These are phyloP conservation scores for Rhea americana DNA, from an alignment of 2,113 vertebrate species.

Conservation along the genomic window DNA sequence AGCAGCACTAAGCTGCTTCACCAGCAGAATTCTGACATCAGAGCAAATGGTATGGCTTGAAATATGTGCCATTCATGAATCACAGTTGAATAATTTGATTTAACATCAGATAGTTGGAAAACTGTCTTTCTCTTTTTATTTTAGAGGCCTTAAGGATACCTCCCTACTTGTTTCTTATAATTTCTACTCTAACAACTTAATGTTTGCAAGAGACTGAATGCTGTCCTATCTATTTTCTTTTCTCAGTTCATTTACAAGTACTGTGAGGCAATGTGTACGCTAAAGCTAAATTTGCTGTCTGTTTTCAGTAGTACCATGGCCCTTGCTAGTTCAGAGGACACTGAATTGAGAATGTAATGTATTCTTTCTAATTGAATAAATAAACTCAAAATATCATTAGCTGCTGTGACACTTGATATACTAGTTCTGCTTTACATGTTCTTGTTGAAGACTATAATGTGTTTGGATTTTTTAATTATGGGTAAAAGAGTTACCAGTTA, in stretches of 20 bases:
- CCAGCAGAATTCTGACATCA: not conserved
- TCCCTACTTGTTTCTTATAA: not conserved
- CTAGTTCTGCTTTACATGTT: not conserved
- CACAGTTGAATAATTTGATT: not conserved
- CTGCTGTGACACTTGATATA: not conserved
- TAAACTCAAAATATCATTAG: not conserved
- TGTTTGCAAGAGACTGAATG: not conserved
- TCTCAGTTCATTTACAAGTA: not conserved
- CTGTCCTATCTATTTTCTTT: not conserved
- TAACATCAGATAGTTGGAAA: not conserved
- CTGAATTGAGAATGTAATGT: accelerated
- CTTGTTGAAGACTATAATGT: not conserved
- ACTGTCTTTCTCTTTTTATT: not conserved
- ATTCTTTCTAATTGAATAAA: not conserved
- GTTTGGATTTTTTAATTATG: not conserved
- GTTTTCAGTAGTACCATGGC: not conserved
- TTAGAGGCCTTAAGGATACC: not conserved
- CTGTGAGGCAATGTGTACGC: not conserved
- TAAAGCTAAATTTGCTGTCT: not conserved
- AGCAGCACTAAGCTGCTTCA: not conserved
- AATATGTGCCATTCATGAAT: not conserved
- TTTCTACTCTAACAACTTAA: not conserved
- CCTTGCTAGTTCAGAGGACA: not conserved
- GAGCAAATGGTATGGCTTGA: not conserved
- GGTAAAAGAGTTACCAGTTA: not conserved